A percentile compares a stretch with the other conserved stretches of the same genome.
phyloP scores from a whole-genome alignment of 1,140 invertebrate species.

The Tetramorium alpestre region DNA sequence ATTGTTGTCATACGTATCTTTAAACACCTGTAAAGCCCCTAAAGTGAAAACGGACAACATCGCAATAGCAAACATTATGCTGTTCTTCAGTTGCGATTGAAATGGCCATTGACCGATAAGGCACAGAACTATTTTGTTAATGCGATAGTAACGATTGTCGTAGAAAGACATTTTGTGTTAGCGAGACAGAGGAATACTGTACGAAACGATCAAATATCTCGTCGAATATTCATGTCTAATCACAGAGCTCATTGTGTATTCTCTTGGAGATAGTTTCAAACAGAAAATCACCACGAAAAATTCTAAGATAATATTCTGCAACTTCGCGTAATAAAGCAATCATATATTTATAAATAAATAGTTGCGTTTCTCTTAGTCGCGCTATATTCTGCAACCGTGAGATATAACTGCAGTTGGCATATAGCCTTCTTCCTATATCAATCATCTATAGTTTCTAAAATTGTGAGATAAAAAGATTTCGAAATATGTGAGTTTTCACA shows the following conservation, averaged over 20 bases:
- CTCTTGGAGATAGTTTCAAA: background rate
- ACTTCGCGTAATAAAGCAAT: background rate
- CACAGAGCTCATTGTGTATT: background rate
- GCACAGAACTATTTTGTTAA: background rate
- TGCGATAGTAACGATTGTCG: constrained; percentile 23
- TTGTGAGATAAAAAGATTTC: background rate
- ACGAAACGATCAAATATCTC: background rate
- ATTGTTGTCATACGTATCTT: background rate
- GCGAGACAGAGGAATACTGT: background rate
- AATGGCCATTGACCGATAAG: constrained; percentile 37
- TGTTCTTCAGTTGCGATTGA: constrained; percentile 13
- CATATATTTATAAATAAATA: background rate
- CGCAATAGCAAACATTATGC: background rate
- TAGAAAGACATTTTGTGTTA: constrained; percentile 23
- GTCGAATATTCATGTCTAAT: background rate
- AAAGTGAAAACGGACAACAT: background rate
- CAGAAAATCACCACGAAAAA: background rate
- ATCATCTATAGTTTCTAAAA: background rate
- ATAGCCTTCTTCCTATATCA: background rate
- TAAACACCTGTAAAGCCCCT: background rate
- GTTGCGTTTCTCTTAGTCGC: background rate
- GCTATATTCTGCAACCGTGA: background rate
- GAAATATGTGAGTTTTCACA: background rate
- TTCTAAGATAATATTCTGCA: background rate
- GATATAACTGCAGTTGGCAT: background rate